A percentile compares a stretch with the other conserved stretches of the same genome.
phyloP scores from a whole-genome alignment of 2,888 invertebrate genomes.

The Himalopsyche kuldschensis region DNA sequence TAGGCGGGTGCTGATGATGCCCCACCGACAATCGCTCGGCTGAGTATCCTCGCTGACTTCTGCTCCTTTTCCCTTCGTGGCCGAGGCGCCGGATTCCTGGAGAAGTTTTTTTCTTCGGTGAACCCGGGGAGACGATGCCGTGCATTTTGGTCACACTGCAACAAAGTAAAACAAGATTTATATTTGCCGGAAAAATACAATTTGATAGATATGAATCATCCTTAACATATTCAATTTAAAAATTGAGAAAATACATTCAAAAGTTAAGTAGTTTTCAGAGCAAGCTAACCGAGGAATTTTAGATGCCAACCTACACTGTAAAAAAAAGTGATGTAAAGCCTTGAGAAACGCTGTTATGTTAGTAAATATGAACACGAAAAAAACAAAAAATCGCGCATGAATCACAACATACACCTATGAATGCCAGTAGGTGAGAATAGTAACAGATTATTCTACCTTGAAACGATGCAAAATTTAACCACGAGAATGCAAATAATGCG shows the following conservation, averaged over 20 bases:
- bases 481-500: background rate
- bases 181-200: background rate
- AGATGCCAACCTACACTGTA: too few species aligned
- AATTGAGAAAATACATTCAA: too few species aligned
- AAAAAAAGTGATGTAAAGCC: background rate
- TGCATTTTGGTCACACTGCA: conserved; percentile 36
- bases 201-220: too few species aligned
- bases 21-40: background rate
- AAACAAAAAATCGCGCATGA: background rate
- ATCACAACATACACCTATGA: background rate
- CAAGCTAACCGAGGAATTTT: too few species aligned
- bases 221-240: too few species aligned
- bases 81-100: conserved; percentile 43
- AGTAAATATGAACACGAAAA: background rate
- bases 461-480: background rate
- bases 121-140: conserved; percentile 48
- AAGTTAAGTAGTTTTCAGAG: too few species aligned
- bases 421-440: background rate
- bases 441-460: background rate
- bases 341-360: background rate
- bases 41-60: conserved; percentile 12
- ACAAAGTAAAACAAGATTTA: conserved; percentile 4
- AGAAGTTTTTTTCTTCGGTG: conserved; percentile 47
- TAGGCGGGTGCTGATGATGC: background rate
- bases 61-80: conserved; percentile 17